These are phyloP conservation scores for Gila orcuttii DNA, from an alignment of 2,113 vertebrate genomes.

Conservation along the genomic window DNA sequence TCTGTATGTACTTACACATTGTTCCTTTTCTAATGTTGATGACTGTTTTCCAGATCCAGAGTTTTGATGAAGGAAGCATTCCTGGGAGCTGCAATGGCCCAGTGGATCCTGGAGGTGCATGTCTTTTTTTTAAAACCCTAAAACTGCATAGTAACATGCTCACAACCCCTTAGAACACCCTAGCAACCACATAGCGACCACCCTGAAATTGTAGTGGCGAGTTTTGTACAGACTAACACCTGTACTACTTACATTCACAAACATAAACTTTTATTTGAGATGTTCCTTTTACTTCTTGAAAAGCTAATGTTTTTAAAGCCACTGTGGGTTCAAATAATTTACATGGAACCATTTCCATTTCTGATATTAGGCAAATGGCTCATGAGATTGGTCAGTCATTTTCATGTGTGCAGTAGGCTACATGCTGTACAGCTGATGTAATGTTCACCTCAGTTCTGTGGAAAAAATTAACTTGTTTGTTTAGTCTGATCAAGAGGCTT, in stretches of 20 bases:
- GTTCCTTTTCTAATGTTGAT: neutral
- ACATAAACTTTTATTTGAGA: too few relatives aligned
- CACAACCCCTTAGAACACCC: too few relatives aligned
- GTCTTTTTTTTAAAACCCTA: neutral
- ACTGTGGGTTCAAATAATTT: slow-evolving; percentile 22
- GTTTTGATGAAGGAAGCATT: slow-evolving; percentile 67
- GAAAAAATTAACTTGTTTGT: slow-evolving; percentile 5
- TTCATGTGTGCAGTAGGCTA: slow-evolving; percentile 12
- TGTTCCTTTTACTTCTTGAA: slow-evolving; percentile 4
- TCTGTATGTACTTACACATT: neutral
- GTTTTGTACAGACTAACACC: neutral
- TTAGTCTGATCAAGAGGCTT: slow-evolving; percentile 21
- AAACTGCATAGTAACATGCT: neutral
- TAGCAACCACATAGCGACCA: neutral
- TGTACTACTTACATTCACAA: neutral
- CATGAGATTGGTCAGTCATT: slow-evolving; percentile 11
- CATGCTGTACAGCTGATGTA: slow-evolving; percentile 7
- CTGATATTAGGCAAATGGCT: slow-evolving; percentile 43
- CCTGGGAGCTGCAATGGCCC: slow-evolving; percentile 50
- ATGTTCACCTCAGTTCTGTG: neutral
- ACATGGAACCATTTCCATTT: slow-evolving; percentile 5
- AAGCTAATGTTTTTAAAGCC: neutral
- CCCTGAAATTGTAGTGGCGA: neutral
- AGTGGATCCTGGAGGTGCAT: slow-evolving; percentile 60
- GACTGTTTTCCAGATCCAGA: slow-evolving; percentile 63